Percentiles rank a stretch among this genome's conserved stretches.
Conservation (phyloP, 2,113 vertebrate species). For the Apteryx owenii region DNA sequence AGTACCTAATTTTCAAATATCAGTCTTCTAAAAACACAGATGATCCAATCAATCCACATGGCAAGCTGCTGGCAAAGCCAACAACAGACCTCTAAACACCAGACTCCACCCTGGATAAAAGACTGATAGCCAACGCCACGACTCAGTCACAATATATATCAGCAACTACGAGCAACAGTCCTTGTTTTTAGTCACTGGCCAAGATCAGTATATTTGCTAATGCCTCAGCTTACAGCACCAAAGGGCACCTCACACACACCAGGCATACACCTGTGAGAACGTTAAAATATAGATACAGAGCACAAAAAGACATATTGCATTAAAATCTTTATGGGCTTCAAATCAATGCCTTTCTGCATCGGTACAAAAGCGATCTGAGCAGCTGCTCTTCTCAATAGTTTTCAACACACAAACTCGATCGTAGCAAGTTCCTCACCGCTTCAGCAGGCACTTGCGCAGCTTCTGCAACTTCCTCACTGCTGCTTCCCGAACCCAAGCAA, state of each 20-base stretch:
- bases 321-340: not conserved
- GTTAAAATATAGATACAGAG: not conserved
- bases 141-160: not conserved
- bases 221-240: rapidly evolving
- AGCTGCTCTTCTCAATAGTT: not conserved
- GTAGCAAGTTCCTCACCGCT: not conserved
- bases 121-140: rapidly evolving
- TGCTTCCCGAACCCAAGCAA: not conserved
- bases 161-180: not conserved
- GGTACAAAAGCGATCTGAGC: not conserved
- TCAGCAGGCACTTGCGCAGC: not conserved
- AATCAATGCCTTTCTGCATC: not conserved
- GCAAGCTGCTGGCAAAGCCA: not conserved
- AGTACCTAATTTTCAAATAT: not conserved
- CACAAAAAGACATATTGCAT: too few species aligned
- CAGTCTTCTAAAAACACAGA: not conserved
- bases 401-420: not conserved
- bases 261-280: not conserved
- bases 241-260: not conserved
- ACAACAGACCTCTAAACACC: rapidly evolving
- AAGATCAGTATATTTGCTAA: not conserved
- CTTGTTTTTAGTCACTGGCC: not conserved
- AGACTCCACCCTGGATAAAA: not conserved
- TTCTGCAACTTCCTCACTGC: not conserved
- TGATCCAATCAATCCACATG: not conserved